A percentile compares a stretch with the other conserved stretches of the same genome.
These are phyloP conservation scores for Drymonia ruficornis DNA, from an alignment of 2,888 invertebrate genomes.

Conservation along the genomic window DNA sequence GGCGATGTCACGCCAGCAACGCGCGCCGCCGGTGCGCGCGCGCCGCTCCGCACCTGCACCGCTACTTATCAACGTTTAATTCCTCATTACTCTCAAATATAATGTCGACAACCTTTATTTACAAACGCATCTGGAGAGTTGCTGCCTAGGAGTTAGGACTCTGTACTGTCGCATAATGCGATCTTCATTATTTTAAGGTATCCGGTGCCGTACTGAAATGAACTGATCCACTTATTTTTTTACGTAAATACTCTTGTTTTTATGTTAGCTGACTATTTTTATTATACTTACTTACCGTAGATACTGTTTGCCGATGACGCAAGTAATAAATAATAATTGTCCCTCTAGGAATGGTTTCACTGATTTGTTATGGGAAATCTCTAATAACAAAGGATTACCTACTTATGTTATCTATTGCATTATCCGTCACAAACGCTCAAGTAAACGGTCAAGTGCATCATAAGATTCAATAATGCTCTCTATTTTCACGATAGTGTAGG, in stretches of 20 bases:
- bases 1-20: conserved; percentile 55
- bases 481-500: no score
- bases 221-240: no score
- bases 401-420: background rate
- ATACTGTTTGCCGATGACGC: no score
- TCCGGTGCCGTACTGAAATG: no score
- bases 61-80: conserved; percentile 42
- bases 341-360: background rate
- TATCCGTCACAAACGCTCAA: background rate
- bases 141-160: no score
- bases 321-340: no score
- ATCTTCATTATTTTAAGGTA: no score
- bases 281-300: no score
- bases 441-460: background rate
- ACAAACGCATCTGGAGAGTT: conserved; percentile 34
- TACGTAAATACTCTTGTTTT: no score
- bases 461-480: no score
- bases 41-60: conserved; percentile 39
- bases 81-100: conserved; percentile 34
- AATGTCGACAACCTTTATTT: conserved; percentile 44
- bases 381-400: background rate
- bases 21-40: conserved; percentile 41
- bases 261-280: no score
- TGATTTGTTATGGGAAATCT: conserved; percentile 1
- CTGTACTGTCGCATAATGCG: no score